Base-by-base conservation (phyloP, 1,140 invertebrate genomes). In the Heterodera carotae region DNA sequence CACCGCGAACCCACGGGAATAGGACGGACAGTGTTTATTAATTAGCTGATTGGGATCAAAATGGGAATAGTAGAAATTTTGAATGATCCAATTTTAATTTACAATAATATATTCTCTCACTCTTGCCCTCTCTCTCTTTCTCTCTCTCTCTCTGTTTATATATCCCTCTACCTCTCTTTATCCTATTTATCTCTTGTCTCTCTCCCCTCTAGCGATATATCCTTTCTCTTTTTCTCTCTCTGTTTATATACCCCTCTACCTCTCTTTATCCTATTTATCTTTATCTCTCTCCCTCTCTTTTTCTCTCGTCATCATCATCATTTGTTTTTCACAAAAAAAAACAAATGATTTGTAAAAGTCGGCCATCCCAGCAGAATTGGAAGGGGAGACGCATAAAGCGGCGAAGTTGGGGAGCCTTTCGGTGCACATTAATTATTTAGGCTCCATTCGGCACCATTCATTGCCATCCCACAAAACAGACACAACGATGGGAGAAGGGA, bases 341-440 rank as follows among this genome's bases (percentile, higher is more conserved):
- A 34, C 8, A 27, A 66, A 66, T 66, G 31, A 31, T 29, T 29
- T 34, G 62, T 25, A 12, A 34, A 29, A 12, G 62, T 22, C 7
- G 60, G 29, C 48, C 62, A 66, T 66, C 62, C 22, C 62, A 66
- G 62, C 27, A 34, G 60, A 22, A 22, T 7, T 5, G 62, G 62
- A 62, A 22, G 62, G 18, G 27, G 62, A 66, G 62, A n/a, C 15
- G 6, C 62, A 66, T 66, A 31, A 66, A 34, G 29, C 8, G 22
- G 62, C n/a, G n/a, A n/a, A 31, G 27, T 34, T 66, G 62, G 62
- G 29, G 22, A 56, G 48, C 48, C 48, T 22, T 56, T 22, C 62
- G n/a, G 33, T 29, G 62, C 62, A 66, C 62, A 66, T 66, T 66
- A 66, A 66, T 66, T 66, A 66, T 66, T 66, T 66, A 66, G 62